These are phyloP conservation scores for Oscheius sp. DNA, from an alignment of 2,888 invertebrate genomes.

Conservation along the genomic window DNA sequence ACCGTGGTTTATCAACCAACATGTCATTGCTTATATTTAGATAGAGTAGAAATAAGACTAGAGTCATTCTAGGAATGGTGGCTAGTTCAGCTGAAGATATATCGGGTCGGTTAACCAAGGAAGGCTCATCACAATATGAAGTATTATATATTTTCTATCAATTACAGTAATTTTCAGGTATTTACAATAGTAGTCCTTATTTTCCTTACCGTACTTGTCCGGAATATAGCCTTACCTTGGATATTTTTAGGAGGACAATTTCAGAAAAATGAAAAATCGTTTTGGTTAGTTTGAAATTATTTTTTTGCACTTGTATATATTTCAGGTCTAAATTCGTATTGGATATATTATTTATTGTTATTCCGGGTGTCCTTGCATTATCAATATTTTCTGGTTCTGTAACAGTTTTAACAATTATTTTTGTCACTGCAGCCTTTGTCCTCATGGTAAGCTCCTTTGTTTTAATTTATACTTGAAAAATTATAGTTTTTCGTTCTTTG, in stretches of 20 bases:
- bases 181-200: slow-evolving; percentile 25
- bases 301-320: too few species aligned
- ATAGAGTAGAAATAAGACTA: too few species aligned
- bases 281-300: slow-evolving; percentile 40
- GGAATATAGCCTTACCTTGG: slow-evolving; percentile 65
- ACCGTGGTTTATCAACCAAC: too few species aligned
- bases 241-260: slow-evolving; percentile 56
- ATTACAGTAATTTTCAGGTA: slow-evolving; percentile 16
- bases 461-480: background rate
- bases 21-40: too few species aligned
- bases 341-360: slow-evolving; percentile 60
- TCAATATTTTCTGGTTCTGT: slow-evolving; percentile 50
- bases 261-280: slow-evolving; percentile 28
- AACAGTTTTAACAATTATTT: slow-evolving; percentile 21
- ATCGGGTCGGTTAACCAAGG: slow-evolving; percentile 3
- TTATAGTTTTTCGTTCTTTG: slow-evolving; percentile 35
- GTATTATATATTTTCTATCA: background rate
- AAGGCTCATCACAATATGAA: slow-evolving; percentile 27
- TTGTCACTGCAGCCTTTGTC: slow-evolving; percentile 33
- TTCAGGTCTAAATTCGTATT: slow-evolving; percentile 62
- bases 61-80: slow-evolving; percentile 2
- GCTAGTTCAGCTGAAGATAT: background rate
- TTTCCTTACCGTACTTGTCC: slow-evolving; percentile 38
- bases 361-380: slow-evolving; percentile 52
- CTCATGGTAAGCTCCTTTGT: slow-evolving; percentile 16